phyloP scores from a whole-genome alignment of 2,797 vertebrate species.

The Anabacerthia variegaticeps region DNA sequence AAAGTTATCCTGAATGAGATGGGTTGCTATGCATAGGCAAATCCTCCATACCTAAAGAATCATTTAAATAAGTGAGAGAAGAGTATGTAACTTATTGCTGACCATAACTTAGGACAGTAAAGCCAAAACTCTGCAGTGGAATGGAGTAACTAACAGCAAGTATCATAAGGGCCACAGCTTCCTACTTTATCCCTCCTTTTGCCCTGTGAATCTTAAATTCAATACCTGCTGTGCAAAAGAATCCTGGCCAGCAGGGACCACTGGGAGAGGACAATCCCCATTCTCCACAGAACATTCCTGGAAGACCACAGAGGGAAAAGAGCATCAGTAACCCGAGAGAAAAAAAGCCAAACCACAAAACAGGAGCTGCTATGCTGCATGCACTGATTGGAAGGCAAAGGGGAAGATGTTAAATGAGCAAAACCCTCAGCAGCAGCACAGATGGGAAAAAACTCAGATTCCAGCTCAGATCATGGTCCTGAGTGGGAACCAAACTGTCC shows the following conservation, averaged over 20 bases:
- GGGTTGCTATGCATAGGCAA: neutral
- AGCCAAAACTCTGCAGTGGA: neutral
- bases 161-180: neutral
- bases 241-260: slow-evolving; percentile 84
- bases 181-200: neutral
- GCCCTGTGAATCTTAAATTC: neutral
- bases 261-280: slow-evolving; percentile 84
- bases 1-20: neutral
- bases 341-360: neutral
- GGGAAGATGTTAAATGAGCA: neutral
- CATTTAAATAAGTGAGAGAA: neutral
- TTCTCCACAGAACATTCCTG: slow-evolving; percentile 86
- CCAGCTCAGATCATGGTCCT: neutral
- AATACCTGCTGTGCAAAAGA: slow-evolving; percentile 85
- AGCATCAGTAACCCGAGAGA: neutral
- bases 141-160: neutral
- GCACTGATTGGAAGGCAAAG: neutral
- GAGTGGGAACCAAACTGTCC: neutral
- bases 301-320: neutral
- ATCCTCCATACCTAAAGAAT: neutral
- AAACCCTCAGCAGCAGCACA: neutral
- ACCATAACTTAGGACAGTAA: neutral
- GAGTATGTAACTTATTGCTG: neutral
- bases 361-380: neutral
- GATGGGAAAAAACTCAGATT: neutral